Percentiles rank a stretch among this genome's conserved stretches.
Conservation (phyloP, 1,140 invertebrate genomes). For the Drosophila takahashii region DNA sequence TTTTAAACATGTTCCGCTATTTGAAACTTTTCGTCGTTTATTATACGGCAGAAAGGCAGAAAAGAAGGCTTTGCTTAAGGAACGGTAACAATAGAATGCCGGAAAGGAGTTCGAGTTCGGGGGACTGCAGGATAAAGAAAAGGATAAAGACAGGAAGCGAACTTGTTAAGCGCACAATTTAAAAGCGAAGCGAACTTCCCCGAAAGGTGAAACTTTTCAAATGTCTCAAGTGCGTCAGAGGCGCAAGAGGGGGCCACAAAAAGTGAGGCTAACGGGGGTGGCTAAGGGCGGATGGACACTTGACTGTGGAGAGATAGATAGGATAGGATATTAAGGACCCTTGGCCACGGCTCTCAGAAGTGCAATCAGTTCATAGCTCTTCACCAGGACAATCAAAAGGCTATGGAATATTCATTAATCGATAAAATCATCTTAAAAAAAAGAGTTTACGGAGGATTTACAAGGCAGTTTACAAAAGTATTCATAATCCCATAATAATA, state of each 20-base stretch:
- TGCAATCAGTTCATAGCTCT: conserved; percentile 36
- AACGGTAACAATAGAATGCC: conserved; percentile 11
- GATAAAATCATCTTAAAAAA: background rate
- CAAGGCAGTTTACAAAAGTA: too few species aligned
- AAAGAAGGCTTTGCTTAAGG: conserved; percentile 11
- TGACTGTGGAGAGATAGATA: background rate
- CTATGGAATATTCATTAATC: background rate
- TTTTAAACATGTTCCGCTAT: conserved; percentile 68
- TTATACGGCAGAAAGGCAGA: conserved; percentile 31
- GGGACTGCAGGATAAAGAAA: background rate
- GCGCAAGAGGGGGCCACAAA: background rate
- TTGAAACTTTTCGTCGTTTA: conserved; percentile 67
- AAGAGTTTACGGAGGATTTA: background rate
- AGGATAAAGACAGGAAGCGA: conserved; percentile 19
- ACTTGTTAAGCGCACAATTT: conserved; percentile 52
- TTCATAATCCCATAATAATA: too few species aligned
- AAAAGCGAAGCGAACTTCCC: conserved; percentile 43
- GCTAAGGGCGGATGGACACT: conserved; percentile 13
- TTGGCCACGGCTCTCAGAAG: conserved; percentile 15
- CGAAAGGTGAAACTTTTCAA: conserved; percentile 49
- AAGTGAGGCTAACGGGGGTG: background rate
- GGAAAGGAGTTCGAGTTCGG: background rate
- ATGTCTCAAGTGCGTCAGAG: conserved; percentile 48
- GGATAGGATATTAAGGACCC: conserved; percentile 21
- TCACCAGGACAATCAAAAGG: conserved; percentile 25